These are phyloP conservation scores for Meriones psammophilus DNA, from an alignment of 2,797 vertebrate species.

Conservation along the genomic window DNA sequence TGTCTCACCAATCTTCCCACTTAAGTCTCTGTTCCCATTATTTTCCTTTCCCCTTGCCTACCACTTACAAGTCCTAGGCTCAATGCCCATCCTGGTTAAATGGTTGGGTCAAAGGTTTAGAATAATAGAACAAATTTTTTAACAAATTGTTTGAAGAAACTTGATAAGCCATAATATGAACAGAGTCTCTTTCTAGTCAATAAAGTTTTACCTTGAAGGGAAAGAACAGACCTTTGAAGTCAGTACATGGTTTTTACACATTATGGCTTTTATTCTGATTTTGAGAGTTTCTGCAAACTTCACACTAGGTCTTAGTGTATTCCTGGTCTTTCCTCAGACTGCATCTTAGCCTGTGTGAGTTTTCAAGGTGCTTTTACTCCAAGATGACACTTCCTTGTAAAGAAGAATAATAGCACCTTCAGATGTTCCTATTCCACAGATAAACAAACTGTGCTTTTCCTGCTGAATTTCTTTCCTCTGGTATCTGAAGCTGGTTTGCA, in stretches of 20 bases:
- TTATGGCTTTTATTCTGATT: slow-evolving; percentile 51
- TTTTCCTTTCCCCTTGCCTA: neutral
- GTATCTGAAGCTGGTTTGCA: slow-evolving; percentile 54
- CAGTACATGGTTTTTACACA: neutral
- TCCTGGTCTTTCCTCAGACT: slow-evolving; percentile 79
- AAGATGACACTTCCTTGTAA: slow-evolving; percentile 58
- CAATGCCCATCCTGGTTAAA: neutral
- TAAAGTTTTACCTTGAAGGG: slow-evolving; percentile 2
- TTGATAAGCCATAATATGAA: neutral
- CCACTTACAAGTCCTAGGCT: neutral
- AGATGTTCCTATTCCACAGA: slow-evolving; percentile 67
- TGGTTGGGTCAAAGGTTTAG: neutral
- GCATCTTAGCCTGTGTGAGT: slow-evolving; percentile 82
- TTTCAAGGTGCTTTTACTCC: slow-evolving; percentile 73
- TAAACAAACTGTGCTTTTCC: slow-evolving; percentile 84
- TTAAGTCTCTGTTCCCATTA: neutral
- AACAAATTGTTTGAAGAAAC: neutral
- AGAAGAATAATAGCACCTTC: slow-evolving; percentile 76
- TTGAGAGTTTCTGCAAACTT: slow-evolving; percentile 69
- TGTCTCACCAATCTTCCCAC: no score
- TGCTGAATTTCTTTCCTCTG: slow-evolving; percentile 76
- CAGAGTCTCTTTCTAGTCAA: neutral
- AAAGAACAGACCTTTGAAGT: slow-evolving; percentile 54
- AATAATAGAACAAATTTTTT: neutral
- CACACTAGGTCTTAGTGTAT: slow-evolving; percentile 71